Conservation (phyloP, 2,888 invertebrate species). For the Sacculina carcini region DNA sequence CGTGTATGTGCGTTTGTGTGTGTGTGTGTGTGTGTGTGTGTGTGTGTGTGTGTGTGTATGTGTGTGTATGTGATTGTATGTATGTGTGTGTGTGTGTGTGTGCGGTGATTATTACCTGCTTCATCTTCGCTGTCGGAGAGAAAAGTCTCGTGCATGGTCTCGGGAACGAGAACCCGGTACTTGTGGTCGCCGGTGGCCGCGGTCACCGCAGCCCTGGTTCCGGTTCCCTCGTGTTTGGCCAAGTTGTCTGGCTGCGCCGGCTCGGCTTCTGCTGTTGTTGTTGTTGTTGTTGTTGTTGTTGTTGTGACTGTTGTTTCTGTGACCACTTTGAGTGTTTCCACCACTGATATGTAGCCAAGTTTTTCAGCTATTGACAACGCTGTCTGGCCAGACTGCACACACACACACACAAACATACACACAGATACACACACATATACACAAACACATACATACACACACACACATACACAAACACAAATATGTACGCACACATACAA, state of each 20-base stretch:
- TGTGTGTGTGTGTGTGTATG: background rate
- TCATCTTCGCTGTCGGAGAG: constrained; percentile 99
- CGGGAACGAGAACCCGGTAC: constrained; percentile 90
- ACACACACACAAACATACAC: no score
- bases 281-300: constrained; percentile 32
- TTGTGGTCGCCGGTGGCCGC: no score
- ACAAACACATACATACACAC: no score
- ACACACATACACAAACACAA: no score
- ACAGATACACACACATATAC: no score
- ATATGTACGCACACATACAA: no score
- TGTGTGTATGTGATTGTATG: constrained; percentile 4
- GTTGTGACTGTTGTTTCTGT: constrained; percentile 57
- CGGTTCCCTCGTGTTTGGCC: no score
- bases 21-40: background rate
- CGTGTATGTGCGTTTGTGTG: background rate
- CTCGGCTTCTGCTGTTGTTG: no score
- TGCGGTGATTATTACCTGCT: no score
- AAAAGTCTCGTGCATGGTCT: constrained; percentile 97
- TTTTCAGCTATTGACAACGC: constrained; percentile 89
- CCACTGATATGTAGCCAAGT: constrained; percentile 90
- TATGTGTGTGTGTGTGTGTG: no score
- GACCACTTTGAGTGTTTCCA: constrained; percentile 84
- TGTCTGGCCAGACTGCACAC: constrained; percentile 72
- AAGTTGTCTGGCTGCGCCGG: no score
- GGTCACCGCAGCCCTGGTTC: no score